Evolutionary conservation across 2,888 invertebrate species (phyloP).

Genomic region (Eupithecia tripunctaria): DNA sequence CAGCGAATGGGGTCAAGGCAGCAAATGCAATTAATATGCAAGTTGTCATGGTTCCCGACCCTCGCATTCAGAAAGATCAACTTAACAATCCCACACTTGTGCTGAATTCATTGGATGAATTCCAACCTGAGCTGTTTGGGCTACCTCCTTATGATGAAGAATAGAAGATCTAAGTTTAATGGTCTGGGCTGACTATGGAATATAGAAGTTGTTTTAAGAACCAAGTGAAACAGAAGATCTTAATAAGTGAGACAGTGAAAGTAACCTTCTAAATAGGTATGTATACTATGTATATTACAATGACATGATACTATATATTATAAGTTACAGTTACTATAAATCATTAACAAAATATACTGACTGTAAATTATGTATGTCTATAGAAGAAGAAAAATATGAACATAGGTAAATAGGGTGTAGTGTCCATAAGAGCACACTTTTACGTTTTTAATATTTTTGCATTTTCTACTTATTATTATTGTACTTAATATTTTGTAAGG

Average conservation of each 20-base stretch:
- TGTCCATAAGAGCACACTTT: too few relatives aligned
- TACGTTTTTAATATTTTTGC: neutral
- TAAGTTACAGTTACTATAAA: too few relatives aligned
- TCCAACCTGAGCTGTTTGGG: conserved; percentile 93
- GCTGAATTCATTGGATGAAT: conserved; percentile 89
- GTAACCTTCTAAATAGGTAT: too few relatives aligned
- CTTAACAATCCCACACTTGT: conserved; percentile 86
- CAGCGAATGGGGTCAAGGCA: conserved; percentile 93
- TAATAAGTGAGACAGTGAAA: too few relatives aligned
- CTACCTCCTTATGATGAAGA: conserved; percentile 83
- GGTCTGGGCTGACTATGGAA: neutral
- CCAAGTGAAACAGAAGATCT: neutral
- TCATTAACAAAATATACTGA: too few relatives aligned
- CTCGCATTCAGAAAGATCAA: conserved; percentile 61
- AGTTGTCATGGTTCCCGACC: conserved; percentile 91
- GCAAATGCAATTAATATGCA: conserved; percentile 93
- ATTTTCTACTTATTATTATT: neutral
- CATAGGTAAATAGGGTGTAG: too few relatives aligned
- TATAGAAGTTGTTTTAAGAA: neutral
- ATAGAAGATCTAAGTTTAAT: neutral
- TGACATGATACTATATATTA: too few relatives aligned
- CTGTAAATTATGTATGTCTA: too few relatives aligned
- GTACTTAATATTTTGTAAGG: neutral
- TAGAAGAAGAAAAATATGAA: too few relatives aligned
- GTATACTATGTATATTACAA: too few relatives aligned